Evolutionary conservation across 1,140 invertebrate species (phyloP), one percentile per base, ranked within the genome.

Genomic region (Meteorus sp.): DNA sequence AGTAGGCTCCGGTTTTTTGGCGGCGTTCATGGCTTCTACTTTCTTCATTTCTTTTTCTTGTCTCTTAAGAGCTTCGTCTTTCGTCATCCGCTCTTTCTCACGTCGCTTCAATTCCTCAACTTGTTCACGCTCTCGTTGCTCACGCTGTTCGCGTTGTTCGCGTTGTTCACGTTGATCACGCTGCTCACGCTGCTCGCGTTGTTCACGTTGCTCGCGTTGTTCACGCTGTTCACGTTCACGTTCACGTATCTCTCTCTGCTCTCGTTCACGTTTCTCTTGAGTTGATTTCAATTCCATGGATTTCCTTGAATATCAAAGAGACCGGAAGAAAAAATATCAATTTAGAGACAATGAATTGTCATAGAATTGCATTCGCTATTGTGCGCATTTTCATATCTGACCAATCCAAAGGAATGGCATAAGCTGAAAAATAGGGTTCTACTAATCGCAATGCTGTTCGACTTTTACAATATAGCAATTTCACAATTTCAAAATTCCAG

Each of bases 51-150:
- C 78, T 43, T 79, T 78, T 13, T 81, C 78, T 0, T 59, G 54
- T 13, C 71, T 64, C 51, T 75, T 77, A 6, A 47, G n/a, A 6
- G 59, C 29, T 55, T 77, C 75, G 17, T 77, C 74, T 43, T 75
- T 75, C 17, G 56, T 20, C 2, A 64, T 3, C 37, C 67, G 63
- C 19, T 70, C 69, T 15, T 61, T 78, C 67, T 84, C 84, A 70
- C 83, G 74, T 75, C 80, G 74, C 74, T 82, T 72, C 68, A 72
- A 59, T 64, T 84, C 73, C 2, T 76, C 73, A 2, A 23, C 9
- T 15, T 68, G 45, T 53, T 53, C 51, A 25, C 51, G 51, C 22
- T 53, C 51, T 15, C 41, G 41, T 44, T 44, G 41, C n/a, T 52
- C 50, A 37, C 31, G 27, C 27, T 29, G 27, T 29, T 29, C 27